Percentiles rank a stretch among this genome's conserved stretches.
These are phyloP conservation scores for Hemistola chrysoprasaria DNA, from an alignment of 2,888 invertebrate genomes.

Conservation along the genomic window DNA sequence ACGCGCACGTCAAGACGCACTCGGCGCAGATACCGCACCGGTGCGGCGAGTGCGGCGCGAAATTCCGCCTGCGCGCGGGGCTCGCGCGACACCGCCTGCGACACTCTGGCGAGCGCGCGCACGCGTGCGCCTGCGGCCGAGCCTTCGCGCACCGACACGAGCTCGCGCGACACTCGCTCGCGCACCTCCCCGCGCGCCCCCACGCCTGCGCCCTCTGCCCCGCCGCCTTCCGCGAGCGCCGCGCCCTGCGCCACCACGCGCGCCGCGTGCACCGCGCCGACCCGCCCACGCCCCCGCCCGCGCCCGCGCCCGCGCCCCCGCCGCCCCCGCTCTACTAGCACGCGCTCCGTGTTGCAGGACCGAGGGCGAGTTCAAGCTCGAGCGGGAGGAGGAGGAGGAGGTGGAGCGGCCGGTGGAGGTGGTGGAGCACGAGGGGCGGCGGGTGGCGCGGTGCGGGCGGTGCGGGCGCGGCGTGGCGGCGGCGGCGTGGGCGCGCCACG, in stretches of 20 bases:
- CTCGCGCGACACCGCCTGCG: conserved; percentile 80
- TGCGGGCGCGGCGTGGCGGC: conserved; percentile 51
- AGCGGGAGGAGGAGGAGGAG: background rate
- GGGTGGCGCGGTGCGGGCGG: conserved; percentile 49
- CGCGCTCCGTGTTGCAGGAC: conserved; percentile 17
- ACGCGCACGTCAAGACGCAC: conserved; percentile 84
- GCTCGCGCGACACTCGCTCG: conserved; percentile 76
- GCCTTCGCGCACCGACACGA: conserved; percentile 83
- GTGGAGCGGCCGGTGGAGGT: background rate
- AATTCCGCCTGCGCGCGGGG: conserved; percentile 82
- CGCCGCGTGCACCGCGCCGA: conserved; percentile 1
- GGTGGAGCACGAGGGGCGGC: conserved; percentile 31
- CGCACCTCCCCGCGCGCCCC: conserved; percentile 80
- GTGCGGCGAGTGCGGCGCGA: conserved; percentile 83
- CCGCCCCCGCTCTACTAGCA: conserved; percentile 5
- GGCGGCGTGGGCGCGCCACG: conserved; percentile 68
- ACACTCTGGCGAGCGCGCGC: conserved; percentile 84
- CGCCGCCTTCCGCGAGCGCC: conserved; percentile 80
- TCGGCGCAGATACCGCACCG: conserved; percentile 77
- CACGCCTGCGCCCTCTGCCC: conserved; percentile 79
- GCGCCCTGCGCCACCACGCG: conserved; percentile 64
- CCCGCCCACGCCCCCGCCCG: conserved; percentile 1
- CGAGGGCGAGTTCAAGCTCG: conserved; percentile 5
- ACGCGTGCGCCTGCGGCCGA: conserved; percentile 82
- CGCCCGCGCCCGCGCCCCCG: background rate